Base-by-base conservation (phyloP, 2,888 invertebrate species). In the Drosophila dives region DNA sequence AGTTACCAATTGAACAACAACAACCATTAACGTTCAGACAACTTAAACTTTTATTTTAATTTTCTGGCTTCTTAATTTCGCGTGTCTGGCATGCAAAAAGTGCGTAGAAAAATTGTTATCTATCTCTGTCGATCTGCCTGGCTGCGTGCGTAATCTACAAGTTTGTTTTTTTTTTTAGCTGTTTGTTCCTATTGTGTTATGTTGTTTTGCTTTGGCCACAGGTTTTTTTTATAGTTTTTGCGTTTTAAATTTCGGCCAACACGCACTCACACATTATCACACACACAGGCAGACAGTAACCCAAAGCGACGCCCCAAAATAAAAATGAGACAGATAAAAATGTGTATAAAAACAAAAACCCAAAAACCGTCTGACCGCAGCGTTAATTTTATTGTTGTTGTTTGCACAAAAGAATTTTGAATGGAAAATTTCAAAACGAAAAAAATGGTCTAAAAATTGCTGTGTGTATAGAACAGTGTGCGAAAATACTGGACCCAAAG, bases 181-280 rank as follows among this genome's bases (percentile, higher is more conserved):
- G 42, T 20, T 45, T 77, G 20, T 56, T 77, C 60, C 65, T 49
- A 49, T 72, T 72, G 51, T 62, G 55, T 64, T 72, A 42, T 15
- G 50, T 55, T 72, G 61, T 59, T 64, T 76, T 62, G 64, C 53
- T 64, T 55, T 38, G 64, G 36, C 65, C 63, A 49, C 53, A 60
- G 59, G 73, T 68, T 88, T 88, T 23, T 23, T 23, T 82, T 64
- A 82, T 88, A 79, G 76, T 89, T 82, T 86, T 80, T 89, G 87
- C 84, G 87, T 89, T 86, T 72, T 51, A 75, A 60, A 76, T 60
- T 70, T 50, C 64, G 34, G 48, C n/a, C 40, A 49, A 51, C 53
- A 53, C 55, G 60, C 29, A 60, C 45, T 59, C 51, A 45, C 32
- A 55, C 58, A 64, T 33, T 40, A 34, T 29, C 56, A 33, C 2